A percentile compares a stretch with the other conserved stretches of the same genome.
Conservation (phyloP, 2,888 invertebrate genomes). For the Dasysyrphus tricinctus region DNA sequence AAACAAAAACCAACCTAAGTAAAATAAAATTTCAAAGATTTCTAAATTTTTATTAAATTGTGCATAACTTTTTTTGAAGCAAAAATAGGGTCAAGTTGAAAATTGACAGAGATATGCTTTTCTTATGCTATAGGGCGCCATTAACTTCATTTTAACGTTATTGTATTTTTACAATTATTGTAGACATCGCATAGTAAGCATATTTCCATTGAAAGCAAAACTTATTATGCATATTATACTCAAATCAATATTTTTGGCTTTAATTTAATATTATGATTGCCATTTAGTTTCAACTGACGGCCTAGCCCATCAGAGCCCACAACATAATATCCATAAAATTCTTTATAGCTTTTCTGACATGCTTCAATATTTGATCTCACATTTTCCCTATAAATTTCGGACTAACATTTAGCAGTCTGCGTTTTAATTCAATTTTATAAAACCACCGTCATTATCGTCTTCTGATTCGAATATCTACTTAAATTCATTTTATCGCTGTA, state of each 20-base stretch:
- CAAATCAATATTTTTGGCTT: neutral
- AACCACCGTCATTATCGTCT: slow-evolving; percentile 20
- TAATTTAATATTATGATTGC: neutral
- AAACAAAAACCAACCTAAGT: too few species aligned
- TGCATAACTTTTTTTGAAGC: too few species aligned
- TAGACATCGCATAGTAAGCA: too few species aligned
- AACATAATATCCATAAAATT: slow-evolving; percentile 7
- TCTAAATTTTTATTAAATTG: too few species aligned
- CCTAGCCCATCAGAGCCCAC: neutral
- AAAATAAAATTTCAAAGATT: too few species aligned
- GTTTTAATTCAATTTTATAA: slow-evolving; percentile 34
- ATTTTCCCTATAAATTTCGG: neutral
- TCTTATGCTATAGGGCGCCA: too few species aligned
- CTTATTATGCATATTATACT: too few species aligned
- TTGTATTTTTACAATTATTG: too few species aligned
- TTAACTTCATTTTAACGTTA: too few species aligned
- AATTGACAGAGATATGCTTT: too few species aligned
- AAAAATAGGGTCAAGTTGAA: too few species aligned
- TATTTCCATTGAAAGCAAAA: too few species aligned
- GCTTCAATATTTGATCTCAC: slow-evolving; percentile 1
- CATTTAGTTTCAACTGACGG: neutral
- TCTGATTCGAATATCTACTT: slow-evolving; percentile 40
- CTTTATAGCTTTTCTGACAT: slow-evolving; percentile 17
- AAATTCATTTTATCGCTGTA: slow-evolving; percentile 22
- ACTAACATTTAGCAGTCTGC: neutral